Conservation (phyloP, 2,113 vertebrate species). For the Pangasianodon hypophthalmus region DNA sequence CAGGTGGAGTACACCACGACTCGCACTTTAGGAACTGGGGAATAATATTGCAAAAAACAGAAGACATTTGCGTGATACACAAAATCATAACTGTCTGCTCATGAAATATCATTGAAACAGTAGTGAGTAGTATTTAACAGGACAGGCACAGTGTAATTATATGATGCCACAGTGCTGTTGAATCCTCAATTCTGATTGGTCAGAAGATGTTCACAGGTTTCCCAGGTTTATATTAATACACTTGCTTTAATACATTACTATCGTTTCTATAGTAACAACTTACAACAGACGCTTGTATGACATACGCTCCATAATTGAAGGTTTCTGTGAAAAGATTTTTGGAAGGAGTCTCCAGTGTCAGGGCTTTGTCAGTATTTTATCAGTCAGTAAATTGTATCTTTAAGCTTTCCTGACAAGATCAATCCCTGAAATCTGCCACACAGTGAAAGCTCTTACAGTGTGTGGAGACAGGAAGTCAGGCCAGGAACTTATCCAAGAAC, state of each 20-base stretch:
- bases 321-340: neutral
- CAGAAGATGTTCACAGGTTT: neutral
- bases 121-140: neutral
- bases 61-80: neutral
- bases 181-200: neutral
- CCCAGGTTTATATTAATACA: too few species aligned
- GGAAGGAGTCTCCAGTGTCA: neutral
- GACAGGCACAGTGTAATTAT: neutral
- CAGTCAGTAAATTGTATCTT: neutral
- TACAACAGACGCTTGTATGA: neutral
- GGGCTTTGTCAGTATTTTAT: neutral
- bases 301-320: neutral
- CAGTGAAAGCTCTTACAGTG: neutral
- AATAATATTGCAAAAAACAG: neutral
- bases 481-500: neutral
- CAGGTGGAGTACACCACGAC: conserved; percentile 86
- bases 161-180: neutral
- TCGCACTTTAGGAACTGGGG: conserved; percentile 78
- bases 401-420: neutral
- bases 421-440: neutral
- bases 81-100: neutral
- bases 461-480: neutral
- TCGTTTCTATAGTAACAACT: neutral
- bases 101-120: neutral
- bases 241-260: neutral